Evolutionary conservation across 1,140 invertebrate species (phyloP).

Genomic region (Hycleus cichorii): DNA sequence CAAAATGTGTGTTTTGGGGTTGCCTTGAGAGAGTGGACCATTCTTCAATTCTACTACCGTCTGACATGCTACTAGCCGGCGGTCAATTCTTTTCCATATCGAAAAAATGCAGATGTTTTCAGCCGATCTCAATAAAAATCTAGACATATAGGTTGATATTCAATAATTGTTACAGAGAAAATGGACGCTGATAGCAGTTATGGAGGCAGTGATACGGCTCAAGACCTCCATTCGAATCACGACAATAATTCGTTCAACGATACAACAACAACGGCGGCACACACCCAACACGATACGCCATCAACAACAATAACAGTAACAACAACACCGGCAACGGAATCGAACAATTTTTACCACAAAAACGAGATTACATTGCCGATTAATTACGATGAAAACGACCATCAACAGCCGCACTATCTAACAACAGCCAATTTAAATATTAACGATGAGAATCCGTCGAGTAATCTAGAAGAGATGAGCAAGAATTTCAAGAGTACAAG

Average conservation of each 20-base stretch:
- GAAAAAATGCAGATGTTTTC: too few relatives aligned
- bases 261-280: slow-evolving; percentile 16
- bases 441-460: slow-evolving; percentile 33
- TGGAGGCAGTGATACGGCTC: slow-evolving; percentile 39
- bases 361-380: slow-evolving; percentile 39
- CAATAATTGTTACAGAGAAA: slow-evolving; percentile 22
- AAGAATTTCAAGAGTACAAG: slow-evolving; percentile 35
- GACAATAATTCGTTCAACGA: slow-evolving; percentile 29
- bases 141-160: not conserved
- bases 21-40: slow-evolving; percentile 2
- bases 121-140: not conserved
- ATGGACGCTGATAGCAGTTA: slow-evolving; percentile 41
- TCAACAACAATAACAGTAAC: not conserved
- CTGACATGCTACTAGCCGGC: too few relatives aligned
- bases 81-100: too few relatives aligned
- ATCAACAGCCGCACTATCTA: slow-evolving; percentile 35
- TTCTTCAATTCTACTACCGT: not conserved
- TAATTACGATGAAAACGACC: slow-evolving; percentile 36
- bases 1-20: slow-evolving; percentile 13
- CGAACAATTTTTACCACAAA: slow-evolving; percentile 37
- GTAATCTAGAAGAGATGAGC: slow-evolving; percentile 34
- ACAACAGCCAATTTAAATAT: slow-evolving; percentile 40
- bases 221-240: slow-evolving; percentile 34
- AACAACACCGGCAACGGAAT: slow-evolving; percentile 2
- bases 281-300: not conserved